A percentile compares a stretch with the other conserved stretches of the same genome.
phyloP scores from a whole-genome alignment of 2,888 invertebrate genomes.

The Apodemia hepburni region DNA sequence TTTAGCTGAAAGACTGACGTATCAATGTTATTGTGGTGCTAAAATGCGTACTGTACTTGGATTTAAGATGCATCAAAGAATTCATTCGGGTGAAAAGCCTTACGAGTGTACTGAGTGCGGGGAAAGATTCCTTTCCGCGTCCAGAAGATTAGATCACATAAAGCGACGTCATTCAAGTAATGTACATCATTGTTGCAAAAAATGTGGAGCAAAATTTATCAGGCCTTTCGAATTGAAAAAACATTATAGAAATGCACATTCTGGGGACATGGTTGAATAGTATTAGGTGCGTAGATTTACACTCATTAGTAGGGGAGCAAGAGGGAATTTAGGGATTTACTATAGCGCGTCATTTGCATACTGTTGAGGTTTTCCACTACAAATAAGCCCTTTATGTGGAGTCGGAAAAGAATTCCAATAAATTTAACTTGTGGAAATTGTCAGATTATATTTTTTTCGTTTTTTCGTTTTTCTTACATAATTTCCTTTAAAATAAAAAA shows the following conservation, averaged over 20 bases:
- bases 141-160: constrained; percentile 57
- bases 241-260: constrained; percentile 50
- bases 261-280: neutral
- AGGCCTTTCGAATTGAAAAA: constrained; percentile 62
- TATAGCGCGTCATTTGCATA: too few species aligned
- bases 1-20: constrained; percentile 42
- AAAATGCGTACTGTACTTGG: constrained; percentile 53
- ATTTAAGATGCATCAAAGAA: constrained; percentile 52
- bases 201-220: constrained; percentile 57
- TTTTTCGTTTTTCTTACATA: too few species aligned
- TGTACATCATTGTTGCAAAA: constrained; percentile 51
- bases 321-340: neutral
- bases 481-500: too few species aligned
- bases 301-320: neutral
- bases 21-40: constrained; percentile 56
- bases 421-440: too few species aligned
- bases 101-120: constrained; percentile 57
- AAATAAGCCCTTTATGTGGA: too few species aligned
- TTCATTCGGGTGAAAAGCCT: constrained; percentile 59
- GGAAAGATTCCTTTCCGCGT: constrained; percentile 59
- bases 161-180: constrained; percentile 56
- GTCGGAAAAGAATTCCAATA: too few species aligned
- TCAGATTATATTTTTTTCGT: too few species aligned
- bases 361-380: too few species aligned
- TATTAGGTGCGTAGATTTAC: neutral